Base-by-base conservation (phyloP, 2,888 invertebrate species). In the Exephanes ischioxanthus region DNA sequence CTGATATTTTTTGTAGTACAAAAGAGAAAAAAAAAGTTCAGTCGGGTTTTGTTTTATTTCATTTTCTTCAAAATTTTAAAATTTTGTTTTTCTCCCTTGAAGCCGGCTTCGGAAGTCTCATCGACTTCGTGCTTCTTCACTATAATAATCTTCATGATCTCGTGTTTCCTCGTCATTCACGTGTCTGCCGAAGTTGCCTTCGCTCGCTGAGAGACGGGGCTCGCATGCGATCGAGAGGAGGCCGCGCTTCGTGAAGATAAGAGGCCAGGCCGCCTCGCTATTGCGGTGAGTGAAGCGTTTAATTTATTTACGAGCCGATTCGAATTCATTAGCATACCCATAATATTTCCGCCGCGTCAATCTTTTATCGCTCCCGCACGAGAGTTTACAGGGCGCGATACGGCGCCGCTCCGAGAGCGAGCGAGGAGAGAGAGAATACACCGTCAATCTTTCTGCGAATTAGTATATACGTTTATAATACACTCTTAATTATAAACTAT, bases 221-320 rank as follows among this genome's bases (percentile, higher is more conserved):
- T 76, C 51, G 66, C 66, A 63, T 63, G 75, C 75, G 75, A 76
- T 66, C 45, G 19, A 7, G 75, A n/a, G 55, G 22, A 55, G 26
- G 22, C 26, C 48, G 33, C 30, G 48, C 63, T 66, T 33, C 19
- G 19, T 33, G 66, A 66, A 76, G 75, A 76, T 76, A 76, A 76
- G 75, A 66, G 63, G 51, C n/a, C 66, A 63, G 26, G 75, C 41
- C 30, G 70, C 33, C 61, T 73, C 61, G 75, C 66, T 30, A 66
- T 66, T 72, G 78, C 61, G 77, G 79, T 9, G 85, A 70, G 86
- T 68, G 82, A 86, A 85, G 82, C 76, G 78, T 78, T 86, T 85
- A 83, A 86, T 86, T 86, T 85, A 86, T 86, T 86, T 86, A 86
- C 82, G 85, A 86, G 75, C 77, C 85, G 84, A 86, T 84, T 83